Conservation (phyloP, 2,797 vertebrate genomes). For the Rhynchotus rufescens region DNA sequence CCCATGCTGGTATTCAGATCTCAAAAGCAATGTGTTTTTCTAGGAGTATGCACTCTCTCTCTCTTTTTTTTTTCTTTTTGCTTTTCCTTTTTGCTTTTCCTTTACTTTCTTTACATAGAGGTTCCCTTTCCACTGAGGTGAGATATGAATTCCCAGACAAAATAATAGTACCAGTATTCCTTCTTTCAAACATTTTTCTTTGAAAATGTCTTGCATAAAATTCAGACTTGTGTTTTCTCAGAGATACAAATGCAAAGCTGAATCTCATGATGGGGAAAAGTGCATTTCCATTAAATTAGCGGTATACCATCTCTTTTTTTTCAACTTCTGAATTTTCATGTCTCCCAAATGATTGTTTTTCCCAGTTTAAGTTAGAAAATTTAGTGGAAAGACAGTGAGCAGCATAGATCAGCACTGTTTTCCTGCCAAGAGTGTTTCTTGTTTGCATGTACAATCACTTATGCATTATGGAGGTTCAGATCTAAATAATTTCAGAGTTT, state of each 20-base stretch:
- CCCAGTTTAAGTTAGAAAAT: constrained; percentile 55
- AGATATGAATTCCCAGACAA: constrained; percentile 58
- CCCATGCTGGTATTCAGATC: not conserved
- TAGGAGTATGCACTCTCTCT: not conserved
- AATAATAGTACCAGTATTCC: constrained; percentile 43
- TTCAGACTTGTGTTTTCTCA: constrained; percentile 57
- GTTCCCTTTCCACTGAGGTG: constrained; percentile 14
- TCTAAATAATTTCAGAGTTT: constrained; percentile 68
- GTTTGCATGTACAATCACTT: constrained; percentile 56
- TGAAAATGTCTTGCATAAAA: constrained; percentile 62
- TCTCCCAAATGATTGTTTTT: constrained; percentile 60
- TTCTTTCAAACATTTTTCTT: constrained; percentile 63
- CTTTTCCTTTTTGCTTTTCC: not conserved
- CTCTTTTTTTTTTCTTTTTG: not conserved
- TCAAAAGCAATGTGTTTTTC: constrained; percentile 33
- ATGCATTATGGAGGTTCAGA: constrained; percentile 31
- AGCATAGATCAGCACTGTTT: constrained; percentile 1
- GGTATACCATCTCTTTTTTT: constrained; percentile 41
- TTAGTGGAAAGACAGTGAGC: constrained; percentile 22
- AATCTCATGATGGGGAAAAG: constrained; percentile 11
- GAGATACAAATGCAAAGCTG: constrained; percentile 39
- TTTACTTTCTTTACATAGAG: not conserved
- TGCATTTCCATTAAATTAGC: constrained; percentile 46
- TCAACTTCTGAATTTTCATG: constrained; percentile 48
- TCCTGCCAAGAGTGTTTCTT: constrained; percentile 55